phyloP scores from a whole-genome alignment of 2,113 vertebrate genomes.

The Prunella himalayana region DNA sequence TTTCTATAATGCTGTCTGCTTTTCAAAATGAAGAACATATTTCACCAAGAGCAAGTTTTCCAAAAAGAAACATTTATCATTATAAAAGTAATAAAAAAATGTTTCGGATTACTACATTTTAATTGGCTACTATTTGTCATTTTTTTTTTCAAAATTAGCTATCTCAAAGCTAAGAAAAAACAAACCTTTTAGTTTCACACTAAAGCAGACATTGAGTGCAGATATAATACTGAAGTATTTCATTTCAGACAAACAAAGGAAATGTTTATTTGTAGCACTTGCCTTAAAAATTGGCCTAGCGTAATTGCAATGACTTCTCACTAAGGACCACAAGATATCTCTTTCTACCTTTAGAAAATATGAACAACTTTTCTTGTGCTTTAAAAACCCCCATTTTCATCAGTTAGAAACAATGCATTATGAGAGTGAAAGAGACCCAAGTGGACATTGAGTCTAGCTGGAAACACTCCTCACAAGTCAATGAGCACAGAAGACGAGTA shows the following conservation, averaged over 20 bases:
- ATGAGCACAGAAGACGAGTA: background rate
- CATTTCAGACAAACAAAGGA: background rate
- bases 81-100: background rate
- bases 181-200: background rate
- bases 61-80: background rate
- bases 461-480: background rate
- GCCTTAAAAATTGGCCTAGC: background rate
- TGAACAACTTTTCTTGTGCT: background rate
- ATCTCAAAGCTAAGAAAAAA: background rate
- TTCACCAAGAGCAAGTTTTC: background rate
- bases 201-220: background rate
- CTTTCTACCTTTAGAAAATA: background rate
- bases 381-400: background rate
- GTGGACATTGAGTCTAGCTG: background rate
- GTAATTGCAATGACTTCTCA: background rate
- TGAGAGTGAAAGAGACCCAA: background rate
- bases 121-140: background rate
- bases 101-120: background rate
- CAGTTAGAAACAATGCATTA: background rate
- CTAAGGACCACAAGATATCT: background rate
- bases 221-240: background rate
- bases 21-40: background rate
- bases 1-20: background rate
- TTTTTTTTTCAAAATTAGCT: background rate
- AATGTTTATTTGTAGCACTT: background rate